These are phyloP conservation scores for Pseudachorutes palmiensis DNA, from an alignment of 1,140 invertebrate genomes.

Conservation along the genomic window DNA sequence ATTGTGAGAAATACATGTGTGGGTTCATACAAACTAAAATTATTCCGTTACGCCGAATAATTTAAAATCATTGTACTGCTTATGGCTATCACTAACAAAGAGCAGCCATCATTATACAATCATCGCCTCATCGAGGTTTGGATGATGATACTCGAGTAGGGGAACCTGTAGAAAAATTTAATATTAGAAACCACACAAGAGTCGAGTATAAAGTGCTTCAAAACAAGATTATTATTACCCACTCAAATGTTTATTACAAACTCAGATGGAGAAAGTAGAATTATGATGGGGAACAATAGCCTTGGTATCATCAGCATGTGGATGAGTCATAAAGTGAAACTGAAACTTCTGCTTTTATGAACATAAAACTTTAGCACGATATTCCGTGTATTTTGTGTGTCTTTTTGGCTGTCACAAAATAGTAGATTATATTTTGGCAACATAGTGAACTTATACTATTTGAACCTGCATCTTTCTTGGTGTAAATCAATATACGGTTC, in stretches of 20 bases:
- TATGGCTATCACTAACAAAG: not conserved
- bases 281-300: not conserved
- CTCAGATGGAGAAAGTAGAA: not conserved
- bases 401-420: no score
- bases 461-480: no score
- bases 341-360: not conserved
- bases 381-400: no score
- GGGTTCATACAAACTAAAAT: not conserved
- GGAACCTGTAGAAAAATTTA: not conserved
- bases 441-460: no score
- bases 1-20: no score
- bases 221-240: slow-evolving; percentile 2
- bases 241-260: not conserved
- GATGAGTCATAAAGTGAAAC: not conserved
- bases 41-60: not conserved
- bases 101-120: not conserved
- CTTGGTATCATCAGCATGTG: not conserved
- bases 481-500: no score
- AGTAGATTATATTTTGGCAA: no score
- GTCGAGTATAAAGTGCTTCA: not conserved
- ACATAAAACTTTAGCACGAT: not conserved
- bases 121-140: not conserved
- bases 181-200: not conserved
- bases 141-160: not conserved
- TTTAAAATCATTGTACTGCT: not conserved